Conservation (phyloP, 1,140 invertebrate species). For the Caenorhabditis briggsae region DNA sequence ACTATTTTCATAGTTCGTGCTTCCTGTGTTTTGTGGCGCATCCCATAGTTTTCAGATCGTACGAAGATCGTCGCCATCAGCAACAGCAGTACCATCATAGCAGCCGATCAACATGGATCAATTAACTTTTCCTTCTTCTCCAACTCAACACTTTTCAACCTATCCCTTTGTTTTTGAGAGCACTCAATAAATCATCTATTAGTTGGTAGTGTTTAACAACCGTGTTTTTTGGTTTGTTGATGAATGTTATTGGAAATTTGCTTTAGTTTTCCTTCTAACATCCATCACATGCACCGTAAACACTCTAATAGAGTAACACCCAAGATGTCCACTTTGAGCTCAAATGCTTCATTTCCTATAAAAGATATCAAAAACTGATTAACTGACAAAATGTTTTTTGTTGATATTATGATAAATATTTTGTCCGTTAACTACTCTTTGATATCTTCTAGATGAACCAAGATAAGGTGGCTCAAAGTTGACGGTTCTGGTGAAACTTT, state of each 20-base stretch:
- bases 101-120: constrained; percentile 43
- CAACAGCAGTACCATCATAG: constrained; percentile 25
- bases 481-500: no score
- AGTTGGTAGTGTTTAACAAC: constrained; percentile 31
- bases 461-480: no score
- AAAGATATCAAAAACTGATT: no score
- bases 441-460: no score
- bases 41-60: constrained; percentile 22
- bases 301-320: no score
- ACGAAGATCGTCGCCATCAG: neutral
- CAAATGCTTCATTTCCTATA: no score
- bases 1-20: neutral
- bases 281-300: no score
- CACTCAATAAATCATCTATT: constrained; percentile 35
- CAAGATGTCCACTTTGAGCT: no score
- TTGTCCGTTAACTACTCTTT: no score
- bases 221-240: neutral
- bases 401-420: no score
- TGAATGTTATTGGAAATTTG: neutral
- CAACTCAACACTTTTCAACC: neutral
- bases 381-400: no score
- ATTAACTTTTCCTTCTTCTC: neutral
- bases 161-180: constrained; percentile 36
- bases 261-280: no score
- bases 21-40: neutral